Evolutionary conservation across 1,140 invertebrate species (phyloP), one percentile per base, ranked within the genome.

Genomic region (Ctenoplectra terminalis): DNA sequence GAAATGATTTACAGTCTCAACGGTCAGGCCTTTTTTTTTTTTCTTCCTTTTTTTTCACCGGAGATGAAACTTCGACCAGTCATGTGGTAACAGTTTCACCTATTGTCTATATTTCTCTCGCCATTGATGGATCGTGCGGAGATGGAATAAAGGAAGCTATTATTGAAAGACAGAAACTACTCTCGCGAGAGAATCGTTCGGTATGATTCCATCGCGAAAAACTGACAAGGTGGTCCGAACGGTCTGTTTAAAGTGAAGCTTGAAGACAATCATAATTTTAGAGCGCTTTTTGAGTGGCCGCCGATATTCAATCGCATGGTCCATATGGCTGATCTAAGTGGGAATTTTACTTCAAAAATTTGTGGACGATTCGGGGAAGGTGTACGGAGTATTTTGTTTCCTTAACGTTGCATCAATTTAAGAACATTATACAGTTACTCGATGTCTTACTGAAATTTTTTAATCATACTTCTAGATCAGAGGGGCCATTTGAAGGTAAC

Each of bases 1-100:
- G 20, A 80, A 80, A 88, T 89, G 88, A 89, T 88, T 88, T 89
- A 89, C 83, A 80, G 78, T 81, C 73, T 20, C 5, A 13, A 6
- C 20, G 40, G n/a, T 9, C 31, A 13, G 50, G 31, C 8, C n/a
- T 34, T 50, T 69, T 48, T 20, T 31, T 60, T 29, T 31, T 31
- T 15, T 58, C 8, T 58, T 29, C 56, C n/a, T 20, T 34, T 64
- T 52, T 15, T 31, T 40, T 52, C 66, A 13, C 17, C 6, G 11
- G 11, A n/a, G 31, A 48, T 40, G 46, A 52, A 79, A 72, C 34
- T 50, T 43, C 23, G 17, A 29, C 58, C 34, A 52, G 76, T 71
- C 66, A 71, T 46, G 66, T 40, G 66, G 66, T 61, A 69, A 79
- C 20, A 50, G 46, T 78, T 78, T 71, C 31, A 20, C 13, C 56